Percentiles rank a stretch among this genome's conserved stretches.
Conservation (phyloP, 1,140 invertebrate species). For the Scaptodrosophila lebanonensis region DNA sequence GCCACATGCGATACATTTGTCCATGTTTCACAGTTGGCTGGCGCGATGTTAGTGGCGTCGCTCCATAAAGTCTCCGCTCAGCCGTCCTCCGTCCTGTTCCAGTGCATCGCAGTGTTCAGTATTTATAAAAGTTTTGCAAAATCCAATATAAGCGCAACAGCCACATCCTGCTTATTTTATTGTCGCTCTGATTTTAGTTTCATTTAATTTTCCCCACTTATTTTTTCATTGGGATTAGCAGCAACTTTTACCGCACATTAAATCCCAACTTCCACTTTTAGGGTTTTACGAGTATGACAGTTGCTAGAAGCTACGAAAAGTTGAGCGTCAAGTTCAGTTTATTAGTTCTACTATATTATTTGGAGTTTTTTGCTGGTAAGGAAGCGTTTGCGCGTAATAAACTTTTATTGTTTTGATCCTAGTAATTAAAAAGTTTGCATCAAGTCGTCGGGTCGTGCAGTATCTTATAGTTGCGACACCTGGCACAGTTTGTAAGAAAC, state of each 20-base stretch:
- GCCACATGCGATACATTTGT: slow-evolving; percentile 31
- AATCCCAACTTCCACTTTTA: slow-evolving; percentile 41
- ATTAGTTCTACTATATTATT: slow-evolving; percentile 52
- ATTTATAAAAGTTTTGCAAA: slow-evolving; percentile 36
- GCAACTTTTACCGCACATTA: slow-evolving; percentile 49
- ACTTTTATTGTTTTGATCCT: slow-evolving; percentile 68
- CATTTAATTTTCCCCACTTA: slow-evolving; percentile 12
- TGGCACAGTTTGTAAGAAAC: slow-evolving; percentile 21
- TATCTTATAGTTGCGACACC: slow-evolving; percentile 13
- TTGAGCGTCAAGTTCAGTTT: slow-evolving; percentile 36
- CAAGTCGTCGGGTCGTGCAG: slow-evolving; percentile 24
- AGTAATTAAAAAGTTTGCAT: slow-evolving; percentile 68
- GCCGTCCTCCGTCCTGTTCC: slow-evolving; percentile 1
- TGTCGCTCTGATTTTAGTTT: slow-evolving; percentile 40
- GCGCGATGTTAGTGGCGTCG: too few relatives aligned
- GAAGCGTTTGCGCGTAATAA: slow-evolving; percentile 51
- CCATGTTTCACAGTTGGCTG: not conserved
- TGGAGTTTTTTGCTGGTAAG: slow-evolving; percentile 1
- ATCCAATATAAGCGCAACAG: slow-evolving; percentile 47
- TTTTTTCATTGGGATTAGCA: slow-evolving; percentile 42
- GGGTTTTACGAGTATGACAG: slow-evolving; percentile 16
- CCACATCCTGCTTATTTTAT: slow-evolving; percentile 24
- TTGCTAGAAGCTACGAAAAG: slow-evolving; percentile 35
- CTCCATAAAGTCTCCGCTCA: too few relatives aligned
- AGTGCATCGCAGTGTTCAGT: too few relatives aligned